A percentile compares a stretch with the other conserved stretches of the same genome.
These are phyloP conservation scores for Hirtodrosophila cameraria DNA, from an alignment of 2,888 invertebrate genomes.

Conservation along the genomic window DNA sequence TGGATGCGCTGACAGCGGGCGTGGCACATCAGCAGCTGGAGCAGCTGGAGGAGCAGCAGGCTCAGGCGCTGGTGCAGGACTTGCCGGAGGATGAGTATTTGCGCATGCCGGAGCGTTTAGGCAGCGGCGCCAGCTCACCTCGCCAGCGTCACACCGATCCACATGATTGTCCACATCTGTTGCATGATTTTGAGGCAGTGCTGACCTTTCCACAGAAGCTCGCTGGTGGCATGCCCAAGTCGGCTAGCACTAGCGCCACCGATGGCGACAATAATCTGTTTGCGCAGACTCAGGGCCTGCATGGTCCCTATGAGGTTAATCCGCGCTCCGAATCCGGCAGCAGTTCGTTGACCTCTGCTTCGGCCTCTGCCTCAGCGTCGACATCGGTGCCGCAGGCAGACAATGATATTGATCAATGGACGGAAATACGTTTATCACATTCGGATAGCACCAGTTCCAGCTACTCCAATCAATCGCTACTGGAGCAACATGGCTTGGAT, in stretches of 20 bases:
- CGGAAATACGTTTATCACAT: constrained; percentile 83
- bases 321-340: constrained; percentile 64
- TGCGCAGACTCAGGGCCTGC: constrained; percentile 73
- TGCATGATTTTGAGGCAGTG: constrained; percentile 83
- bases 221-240: constrained; percentile 77
- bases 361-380: constrained; percentile 45
- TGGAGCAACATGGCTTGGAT: constrained; percentile 78
- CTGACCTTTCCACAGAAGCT: constrained; percentile 80
- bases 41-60: background rate
- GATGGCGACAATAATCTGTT: constrained; percentile 74
- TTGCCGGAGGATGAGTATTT: constrained; percentile 82
- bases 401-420: constrained; percentile 84
- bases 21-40: constrained; percentile 17
- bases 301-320: constrained; percentile 79
- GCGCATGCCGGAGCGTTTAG: constrained; percentile 81
- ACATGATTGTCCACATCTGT: constrained; percentile 83
- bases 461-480: constrained; percentile 83
- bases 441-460: constrained; percentile 84
- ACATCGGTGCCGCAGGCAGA: constrained; percentile 59
- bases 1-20: constrained; percentile 56
- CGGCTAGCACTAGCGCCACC: constrained; percentile 78
- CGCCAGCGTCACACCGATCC: constrained; percentile 77
- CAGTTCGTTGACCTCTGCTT: constrained; percentile 56
- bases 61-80: constrained; percentile 31
- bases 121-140: constrained; percentile 80